These are phyloP conservation scores for Torymus aiolomorphi DNA, from an alignment of 2,888 invertebrate genomes.

Conservation along the genomic window DNA sequence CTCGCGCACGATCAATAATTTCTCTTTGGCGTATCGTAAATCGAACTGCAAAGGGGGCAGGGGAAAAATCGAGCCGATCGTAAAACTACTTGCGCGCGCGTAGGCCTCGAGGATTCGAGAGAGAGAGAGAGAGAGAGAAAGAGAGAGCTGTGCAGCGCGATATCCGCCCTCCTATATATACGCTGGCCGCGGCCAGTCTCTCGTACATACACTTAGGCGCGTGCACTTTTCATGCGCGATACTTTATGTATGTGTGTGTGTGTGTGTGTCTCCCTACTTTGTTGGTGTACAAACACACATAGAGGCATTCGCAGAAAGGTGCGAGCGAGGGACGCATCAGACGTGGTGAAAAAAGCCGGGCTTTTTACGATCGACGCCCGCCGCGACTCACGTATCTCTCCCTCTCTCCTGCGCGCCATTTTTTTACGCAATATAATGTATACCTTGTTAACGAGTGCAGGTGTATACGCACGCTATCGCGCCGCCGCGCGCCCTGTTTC, in stretches of 20 bases:
- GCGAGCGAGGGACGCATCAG: background rate
- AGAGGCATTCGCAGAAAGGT: background rate
- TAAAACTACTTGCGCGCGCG: conserved; percentile 62
- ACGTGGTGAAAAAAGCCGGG: conserved; percentile 52
- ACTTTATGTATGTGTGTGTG: conserved; percentile 12
- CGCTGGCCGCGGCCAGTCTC: background rate
- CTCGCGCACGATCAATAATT: conserved; percentile 50
- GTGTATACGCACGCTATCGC: conserved; percentile 43
- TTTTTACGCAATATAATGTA: conserved; percentile 62
- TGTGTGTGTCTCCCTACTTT: conserved; percentile 4
- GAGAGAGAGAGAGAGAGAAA: background rate
- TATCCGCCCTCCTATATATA: too few species aligned
- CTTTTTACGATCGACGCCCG: conserved; percentile 67
- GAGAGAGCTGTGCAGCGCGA: too few species aligned
- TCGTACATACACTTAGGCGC: conserved; percentile 5
- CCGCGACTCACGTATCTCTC: conserved; percentile 46
- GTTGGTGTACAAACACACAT: background rate
- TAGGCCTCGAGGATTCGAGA: conserved; percentile 28
- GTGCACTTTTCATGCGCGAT: conserved; percentile 14
- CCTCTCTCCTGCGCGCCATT: conserved; percentile 37
- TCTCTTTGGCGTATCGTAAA: conserved; percentile 53
- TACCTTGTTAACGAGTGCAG: conserved; percentile 64
- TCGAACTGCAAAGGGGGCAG: conserved; percentile 29
- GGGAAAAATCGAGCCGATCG: conserved; percentile 64
- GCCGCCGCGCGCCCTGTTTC: conserved; percentile 32